Base-by-base conservation (phyloP, 2,797 vertebrate genomes). In the Gadopsis bispinosus region DNA sequence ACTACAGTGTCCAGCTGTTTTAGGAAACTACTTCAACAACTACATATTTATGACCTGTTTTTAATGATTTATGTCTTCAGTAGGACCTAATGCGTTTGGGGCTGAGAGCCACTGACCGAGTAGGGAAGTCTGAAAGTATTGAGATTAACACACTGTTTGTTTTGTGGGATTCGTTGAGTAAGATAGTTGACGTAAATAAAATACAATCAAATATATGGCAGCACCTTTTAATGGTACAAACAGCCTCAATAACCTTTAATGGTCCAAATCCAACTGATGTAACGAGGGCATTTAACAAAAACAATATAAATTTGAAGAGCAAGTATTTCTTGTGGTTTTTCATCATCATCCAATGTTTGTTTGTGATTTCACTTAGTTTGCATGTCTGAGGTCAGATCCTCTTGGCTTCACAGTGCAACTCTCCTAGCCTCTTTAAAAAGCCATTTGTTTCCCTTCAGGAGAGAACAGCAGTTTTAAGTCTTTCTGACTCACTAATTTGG, bases 401-500 rank as follows among this genome's bases (percentile, higher is more conserved):
- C 33, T 82, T 54, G 61, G 59, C 53, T 56, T 73, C 48, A 47
- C 20, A 35, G 35, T 33, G 10, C 43, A 76, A 14, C 37, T 69
- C 20, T 43, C 63, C 20, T 41, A 6, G 12, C 50, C 51, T 77
- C 66, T 83, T 54, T 54, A 68, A 85, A 80, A 86, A 81, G 51
- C 51, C 76, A 54, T 85, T 83, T 83, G 67, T 85, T 82, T 84
- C 73, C 54, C 59, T 61, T 86, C 29, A 56, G 70, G 66, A 79
- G 72, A 69, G 29, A 88, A 51, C 68, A 41, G 53, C 64, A 60
- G 63, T 63, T 87, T 78, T 31, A 64, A 41, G 48, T 76, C 74
- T 50, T 63, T 70, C 60, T 70, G 60, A 71, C 71, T 79, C 59
- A 56, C 50, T 85, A 53, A 87, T 90, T 91, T 89, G 80, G 76